Evolutionary conservation across 2,113 vertebrate species (phyloP).

Genomic region (Thamnaconus septentrionalis): DNA sequence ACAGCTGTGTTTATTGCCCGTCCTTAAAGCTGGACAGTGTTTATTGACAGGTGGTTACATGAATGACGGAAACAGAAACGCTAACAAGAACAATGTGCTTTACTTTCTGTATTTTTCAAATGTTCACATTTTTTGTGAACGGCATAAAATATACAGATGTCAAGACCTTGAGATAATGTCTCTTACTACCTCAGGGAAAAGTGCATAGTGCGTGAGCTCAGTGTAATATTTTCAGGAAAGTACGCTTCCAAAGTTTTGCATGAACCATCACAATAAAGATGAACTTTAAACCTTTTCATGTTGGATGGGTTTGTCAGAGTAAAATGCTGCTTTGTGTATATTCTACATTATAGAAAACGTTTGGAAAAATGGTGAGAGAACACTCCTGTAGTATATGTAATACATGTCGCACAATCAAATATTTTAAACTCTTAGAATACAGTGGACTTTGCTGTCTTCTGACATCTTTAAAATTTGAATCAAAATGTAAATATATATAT

Average conservation of each 20-base stretch:
- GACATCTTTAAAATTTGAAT: no score
- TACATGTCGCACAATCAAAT: no score
- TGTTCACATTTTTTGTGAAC: constrained; percentile 21
- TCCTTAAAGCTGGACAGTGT: constrained; percentile 33
- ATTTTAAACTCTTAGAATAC: no score
- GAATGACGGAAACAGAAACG: constrained; percentile 7
- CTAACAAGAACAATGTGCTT: constrained; percentile 8
- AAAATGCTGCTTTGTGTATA: neutral
- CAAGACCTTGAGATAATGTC: constrained; percentile 27
- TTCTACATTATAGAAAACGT: neutral
- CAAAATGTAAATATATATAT: no score
- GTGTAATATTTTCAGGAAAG: neutral
- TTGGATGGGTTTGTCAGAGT: constrained; percentile 16
- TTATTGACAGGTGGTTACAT: constrained; percentile 24
- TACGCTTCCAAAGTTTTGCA: neutral
- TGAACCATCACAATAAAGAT: neutral
- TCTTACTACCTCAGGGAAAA: constrained; percentile 28
- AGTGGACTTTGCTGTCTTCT: no score
- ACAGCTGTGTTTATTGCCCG: constrained; percentile 40
- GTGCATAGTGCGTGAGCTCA: neutral
- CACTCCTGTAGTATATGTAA: no score
- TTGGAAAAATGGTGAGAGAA: no score
- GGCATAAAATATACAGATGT: constrained; percentile 40
- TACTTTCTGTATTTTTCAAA: constrained; percentile 17
- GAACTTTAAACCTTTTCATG: constrained; percentile 2